Conservation (phyloP, 2,888 invertebrate genomes). For the Ligdia adustata region DNA sequence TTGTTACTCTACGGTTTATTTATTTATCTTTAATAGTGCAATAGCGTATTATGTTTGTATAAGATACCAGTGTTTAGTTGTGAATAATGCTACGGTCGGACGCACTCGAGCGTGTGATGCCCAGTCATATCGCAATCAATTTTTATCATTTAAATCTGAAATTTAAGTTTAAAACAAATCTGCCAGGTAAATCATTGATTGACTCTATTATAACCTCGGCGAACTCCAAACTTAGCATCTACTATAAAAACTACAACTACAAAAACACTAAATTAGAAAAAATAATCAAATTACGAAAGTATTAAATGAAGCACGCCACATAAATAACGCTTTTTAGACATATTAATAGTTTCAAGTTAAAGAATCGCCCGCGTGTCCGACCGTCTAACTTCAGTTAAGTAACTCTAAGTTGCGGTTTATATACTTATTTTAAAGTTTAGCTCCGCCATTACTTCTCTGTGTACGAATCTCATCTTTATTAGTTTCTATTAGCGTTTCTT, state of each 20-base stretch:
- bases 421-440: slow-evolving; percentile 73
- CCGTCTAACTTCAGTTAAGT: slow-evolving; percentile 17
- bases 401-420: slow-evolving; percentile 73
- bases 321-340: too few species aligned
- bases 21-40: slow-evolving; percentile 40
- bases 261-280: too few species aligned
- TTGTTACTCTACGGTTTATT: slow-evolving; percentile 59
- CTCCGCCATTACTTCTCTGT: slow-evolving; percentile 64
- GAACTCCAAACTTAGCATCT: too few species aligned
- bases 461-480: slow-evolving; percentile 72
- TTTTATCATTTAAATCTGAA: too few species aligned
- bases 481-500: slow-evolving; percentile 71
- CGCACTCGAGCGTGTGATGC: slow-evolving; percentile 4
- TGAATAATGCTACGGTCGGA: slow-evolving; percentile 17
- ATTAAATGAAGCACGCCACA: too few species aligned
- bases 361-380: slow-evolving; percentile 4
- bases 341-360: neutral
- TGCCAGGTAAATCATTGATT: too few species aligned
- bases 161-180: too few species aligned
- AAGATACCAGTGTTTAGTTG: slow-evolving; percentile 56
- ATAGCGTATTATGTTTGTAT: slow-evolving; percentile 47
- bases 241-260: too few species aligned
- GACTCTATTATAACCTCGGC: too few species aligned
- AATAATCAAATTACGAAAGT: too few species aligned
- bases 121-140: too few species aligned